A percentile compares a stretch with the other conserved stretches of the same genome.
Conservation (phyloP, 92 coral and sea anemone genomes). For the Heteractis magnifica region DNA sequence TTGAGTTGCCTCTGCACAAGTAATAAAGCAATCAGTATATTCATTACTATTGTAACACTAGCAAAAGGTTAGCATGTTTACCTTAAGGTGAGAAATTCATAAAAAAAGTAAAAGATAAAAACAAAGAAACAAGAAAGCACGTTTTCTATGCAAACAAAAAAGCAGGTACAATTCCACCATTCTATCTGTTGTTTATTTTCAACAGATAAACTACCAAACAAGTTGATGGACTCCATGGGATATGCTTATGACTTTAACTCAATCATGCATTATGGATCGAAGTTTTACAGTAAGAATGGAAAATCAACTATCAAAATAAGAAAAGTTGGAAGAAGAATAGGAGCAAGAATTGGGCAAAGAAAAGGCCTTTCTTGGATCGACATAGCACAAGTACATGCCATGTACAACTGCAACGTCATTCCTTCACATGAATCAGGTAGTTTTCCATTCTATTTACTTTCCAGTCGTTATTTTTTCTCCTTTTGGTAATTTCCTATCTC, state of each 20-base stretch:
- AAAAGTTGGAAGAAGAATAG: constrained; percentile 64
- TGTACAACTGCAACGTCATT: constrained; percentile 89
- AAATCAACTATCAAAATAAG: constrained; percentile 79
- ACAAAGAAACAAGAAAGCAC: constrained; percentile 6
- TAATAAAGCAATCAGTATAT: no score
- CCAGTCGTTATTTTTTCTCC: background rate
- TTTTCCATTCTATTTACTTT: background rate
- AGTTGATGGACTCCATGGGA: constrained; percentile 85
- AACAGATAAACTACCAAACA: constrained; percentile 82
- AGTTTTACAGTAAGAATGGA: constrained; percentile 82
- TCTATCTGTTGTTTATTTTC: background rate
- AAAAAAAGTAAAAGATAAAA: background rate
- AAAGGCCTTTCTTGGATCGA: constrained; percentile 88
- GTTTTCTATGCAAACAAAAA: constrained; percentile 1
- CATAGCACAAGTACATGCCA: constrained; percentile 91
- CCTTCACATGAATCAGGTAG: constrained; percentile 74
- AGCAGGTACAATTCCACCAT: constrained; percentile 1
- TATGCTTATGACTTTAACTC: constrained; percentile 94
- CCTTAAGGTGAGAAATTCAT: no score
- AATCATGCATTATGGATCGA: constrained; percentile 93
- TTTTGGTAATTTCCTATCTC: no score
- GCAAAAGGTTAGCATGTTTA: no score
- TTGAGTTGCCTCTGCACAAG: background rate
- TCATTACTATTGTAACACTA: no score
- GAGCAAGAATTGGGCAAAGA: constrained; percentile 91